Evolutionary conservation across 2,113 vertebrate genomes (phyloP), one percentile per base, ranked within the genome.

Genomic region (Polypterus senegalus): DNA sequence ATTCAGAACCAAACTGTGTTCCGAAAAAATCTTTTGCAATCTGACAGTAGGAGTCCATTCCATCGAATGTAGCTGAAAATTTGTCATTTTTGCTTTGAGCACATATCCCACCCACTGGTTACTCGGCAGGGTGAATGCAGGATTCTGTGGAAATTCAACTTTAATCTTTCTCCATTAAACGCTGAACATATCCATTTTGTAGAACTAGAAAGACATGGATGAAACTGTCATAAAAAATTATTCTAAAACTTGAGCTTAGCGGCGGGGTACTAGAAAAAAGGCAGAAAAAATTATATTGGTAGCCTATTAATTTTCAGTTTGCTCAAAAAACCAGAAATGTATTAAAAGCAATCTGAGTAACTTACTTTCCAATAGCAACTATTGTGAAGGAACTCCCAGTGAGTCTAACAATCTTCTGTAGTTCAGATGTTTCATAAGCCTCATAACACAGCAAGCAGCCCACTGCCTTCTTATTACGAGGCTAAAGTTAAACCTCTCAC

Each of bases 81-180:
- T 60, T 43, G 10, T 51, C 27, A 9, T 7, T 6, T 60, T 5
- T 60, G 7, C 8, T 46, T 43, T 53, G n/a, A 9, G 53, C 53
- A 62, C 9, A 54, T 4, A 10, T 56, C 9, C 46, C 61, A 46
- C 53, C 61, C 56, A 6, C 61, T 62, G 53, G 53, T 9, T 6
- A 9, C 53, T n/a, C 46, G 5, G 43, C 48, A 44, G 9, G 56
- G 56, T 10, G 45, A 6, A 3, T 11, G 52, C 61, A 55, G 52
- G 3, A 11, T 45, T 48, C 52, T 5, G 44, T 54, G 51, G 8
- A 27, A 44, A 62, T 45, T n/a, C 8, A 5, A 47, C 53, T 55
- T 62, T 62, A 43, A 53, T 46, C 44, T 6, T 7, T 46, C 46
- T 61, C 44, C 8, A 7, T 61, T 61, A 54, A 45, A 11, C 5